Evolutionary conservation across 2,888 invertebrate species (phyloP), one percentile per base, ranked within the genome.

Genomic region (Torymus aiolomorphi): DNA sequence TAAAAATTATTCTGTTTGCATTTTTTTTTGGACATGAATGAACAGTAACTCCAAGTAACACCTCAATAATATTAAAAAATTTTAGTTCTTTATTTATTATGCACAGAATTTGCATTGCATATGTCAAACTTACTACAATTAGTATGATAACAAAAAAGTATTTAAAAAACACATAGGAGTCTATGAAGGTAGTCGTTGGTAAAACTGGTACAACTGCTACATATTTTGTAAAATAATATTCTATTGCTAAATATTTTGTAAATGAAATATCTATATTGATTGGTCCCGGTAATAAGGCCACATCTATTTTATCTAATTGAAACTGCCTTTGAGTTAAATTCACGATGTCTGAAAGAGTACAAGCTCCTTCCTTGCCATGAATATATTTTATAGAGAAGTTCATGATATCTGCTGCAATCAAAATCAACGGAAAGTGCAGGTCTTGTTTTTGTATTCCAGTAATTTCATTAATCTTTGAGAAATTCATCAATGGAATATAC

Each of bases 161-260:
- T 59, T 18, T 51, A 3, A 51, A 16, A 10, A 67, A 10, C 8
- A 18, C 5, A n/a, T 67, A 20, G 1, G 3, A 11, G 24, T 59
- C 14, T 20, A 20, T 67, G 10, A 24, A 11, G 2, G 5, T 61
- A 2, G 57, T 42, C 0, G n/a, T 4, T 11, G 18, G 16, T 13
- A 70, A 13, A n/a, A 56, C 51, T 14, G 76, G 76, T 42, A 57
- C 77, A 12, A 77, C 18, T 5, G 65, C 65, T 14, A 71, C 2
- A 31, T 51, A 71, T 56, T 71, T 65, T 2, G 16, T 31, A 24
- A 18, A 11, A 4, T 51, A 16, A n/a, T 71, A 71, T 51, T 71
- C 65, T 1, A 59, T 16, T 2, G 62, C 31, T 12, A 65, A 10
- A 5, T 56, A 10, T 18, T 11, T 56, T 12, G 65, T 24, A 12